Percentiles rank a stretch among this genome's conserved stretches.
Evolutionary conservation across 2,797 vertebrate genomes (phyloP).

Genomic region (Ceyx erithaca): DNA sequence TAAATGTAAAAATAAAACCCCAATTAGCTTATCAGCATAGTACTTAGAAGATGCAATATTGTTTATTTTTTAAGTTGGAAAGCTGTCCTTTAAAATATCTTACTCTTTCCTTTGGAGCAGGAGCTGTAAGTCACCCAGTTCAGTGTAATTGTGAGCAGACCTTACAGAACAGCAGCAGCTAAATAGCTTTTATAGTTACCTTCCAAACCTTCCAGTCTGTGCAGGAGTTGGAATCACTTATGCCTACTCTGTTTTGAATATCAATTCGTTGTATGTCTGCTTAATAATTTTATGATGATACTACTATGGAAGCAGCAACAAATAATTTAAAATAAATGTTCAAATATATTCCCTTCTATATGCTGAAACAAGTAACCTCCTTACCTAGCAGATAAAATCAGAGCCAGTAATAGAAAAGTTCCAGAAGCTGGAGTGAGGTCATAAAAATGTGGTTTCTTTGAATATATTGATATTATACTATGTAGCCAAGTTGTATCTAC

Average conservation of each 20-base stretch:
- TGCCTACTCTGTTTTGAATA: not conserved
- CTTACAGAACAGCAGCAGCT: not conserved
- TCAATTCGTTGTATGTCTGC: not conserved
- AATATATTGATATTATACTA: not conserved
- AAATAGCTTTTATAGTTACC: not conserved
- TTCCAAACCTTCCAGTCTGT: not conserved
- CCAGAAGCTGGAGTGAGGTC: not conserved
- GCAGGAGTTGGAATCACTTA: not conserved
- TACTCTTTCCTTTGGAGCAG: not conserved
- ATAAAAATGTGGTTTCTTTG: not conserved
- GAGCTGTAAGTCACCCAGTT: not conserved
- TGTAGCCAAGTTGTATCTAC: rapidly evolving
- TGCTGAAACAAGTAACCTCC: not conserved
- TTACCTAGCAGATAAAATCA: not conserved
- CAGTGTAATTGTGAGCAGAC: not conserved
- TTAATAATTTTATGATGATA: not conserved
- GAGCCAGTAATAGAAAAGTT: not conserved
- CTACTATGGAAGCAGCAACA: not conserved
- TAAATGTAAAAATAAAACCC: not conserved
- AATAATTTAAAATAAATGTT: not conserved
- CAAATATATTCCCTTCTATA: not conserved
- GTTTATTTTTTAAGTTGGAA: not conserved
- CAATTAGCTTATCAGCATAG: not conserved
- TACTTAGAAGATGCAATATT: not conserved
- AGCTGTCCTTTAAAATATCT: not conserved